A percentile compares a stretch with the other conserved stretches of the same genome.
Conservation (phyloP, 2,888 invertebrate genomes). For the Thalpophila matura region DNA sequence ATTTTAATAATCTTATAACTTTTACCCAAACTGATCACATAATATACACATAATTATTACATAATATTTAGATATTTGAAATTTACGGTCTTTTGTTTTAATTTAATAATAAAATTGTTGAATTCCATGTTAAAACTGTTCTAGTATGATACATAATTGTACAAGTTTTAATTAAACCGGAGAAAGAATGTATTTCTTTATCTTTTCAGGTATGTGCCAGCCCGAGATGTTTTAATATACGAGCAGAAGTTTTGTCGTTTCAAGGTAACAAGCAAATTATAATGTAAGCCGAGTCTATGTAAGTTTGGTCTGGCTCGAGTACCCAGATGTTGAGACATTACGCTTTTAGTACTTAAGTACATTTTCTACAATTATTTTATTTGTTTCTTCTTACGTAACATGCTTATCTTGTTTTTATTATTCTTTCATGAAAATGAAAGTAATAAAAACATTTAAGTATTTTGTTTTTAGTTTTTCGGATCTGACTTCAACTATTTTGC, state of each 20-base stretch:
- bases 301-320: slow-evolving; percentile 20
- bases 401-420: too few relatives aligned
- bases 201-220: slow-evolving; percentile 58
- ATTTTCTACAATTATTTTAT: slow-evolving; percentile 3
- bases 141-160: slow-evolving; percentile 1
- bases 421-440: too few relatives aligned
- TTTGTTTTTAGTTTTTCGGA: too few relatives aligned
- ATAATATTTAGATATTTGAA: not conserved
- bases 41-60: too few relatives aligned
- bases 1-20: too few relatives aligned
- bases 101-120: not conserved
- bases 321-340: slow-evolving; percentile 36
- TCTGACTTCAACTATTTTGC: too few relatives aligned
- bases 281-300: slow-evolving; percentile 34
- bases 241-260: slow-evolving; percentile 52
- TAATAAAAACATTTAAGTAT: too few relatives aligned
- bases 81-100: not conserved
- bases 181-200: slow-evolving; percentile 41
- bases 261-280: slow-evolving; percentile 59
- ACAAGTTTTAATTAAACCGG: slow-evolving; percentile 39
- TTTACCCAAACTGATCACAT: too few relatives aligned
- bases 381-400: too few relatives aligned
- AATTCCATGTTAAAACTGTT: not conserved
- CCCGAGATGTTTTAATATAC: slow-evolving; percentile 44
- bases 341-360: slow-evolving; percentile 13